Percentiles rank a stretch among this genome's conserved stretches.
These are phyloP conservation scores for Temnothorax curvispinosus DNA, from an alignment of 1,140 invertebrate genomes.

Conservation along the genomic window DNA sequence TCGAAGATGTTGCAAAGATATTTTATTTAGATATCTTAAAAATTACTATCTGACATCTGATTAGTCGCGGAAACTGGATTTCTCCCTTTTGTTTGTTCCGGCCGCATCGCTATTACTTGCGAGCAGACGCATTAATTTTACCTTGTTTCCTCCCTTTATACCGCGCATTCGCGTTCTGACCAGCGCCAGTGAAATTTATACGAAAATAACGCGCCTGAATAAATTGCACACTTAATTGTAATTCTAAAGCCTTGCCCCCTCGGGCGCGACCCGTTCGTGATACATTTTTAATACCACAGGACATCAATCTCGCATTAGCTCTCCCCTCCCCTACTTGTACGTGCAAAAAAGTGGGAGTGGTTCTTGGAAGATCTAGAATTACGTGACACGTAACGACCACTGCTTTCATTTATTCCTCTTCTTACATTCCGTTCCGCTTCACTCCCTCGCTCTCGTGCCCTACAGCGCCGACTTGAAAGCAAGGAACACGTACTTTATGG, in stretches of 20 bases:
- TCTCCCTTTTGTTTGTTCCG: conserved; percentile 46
- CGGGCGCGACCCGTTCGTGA: conserved; percentile 66
- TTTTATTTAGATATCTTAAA: background rate
- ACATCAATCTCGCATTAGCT: conserved; percentile 78
- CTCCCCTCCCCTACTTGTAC: background rate
- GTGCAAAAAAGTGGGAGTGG: conserved; percentile 12
- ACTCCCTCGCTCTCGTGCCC: background rate
- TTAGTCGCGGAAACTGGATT: conserved; percentile 25
- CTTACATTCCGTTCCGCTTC: conserved; percentile 22
- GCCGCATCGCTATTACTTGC: background rate
- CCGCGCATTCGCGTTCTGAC: conserved; percentile 30
- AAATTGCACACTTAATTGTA: conserved; percentile 76
- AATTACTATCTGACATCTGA: background rate
- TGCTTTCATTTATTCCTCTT: conserved; percentile 34
- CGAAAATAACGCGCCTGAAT: conserved; percentile 67
- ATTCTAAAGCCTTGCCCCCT: conserved; percentile 68
- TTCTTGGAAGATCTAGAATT: conserved; percentile 56
- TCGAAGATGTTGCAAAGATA: background rate
- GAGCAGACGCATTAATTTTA: conserved; percentile 72
- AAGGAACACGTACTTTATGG: background rate
- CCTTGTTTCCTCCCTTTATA: conserved; percentile 27
- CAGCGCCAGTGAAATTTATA: conserved; percentile 66
- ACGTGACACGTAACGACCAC: conserved; percentile 47
- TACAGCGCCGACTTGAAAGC: background rate
- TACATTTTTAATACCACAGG: conserved; percentile 79